A percentile compares a stretch with the other conserved stretches of the same genome.
These are phyloP conservation scores for Brenthis daphne DNA, from an alignment of 2,888 invertebrate genomes.

Conservation along the genomic window DNA sequence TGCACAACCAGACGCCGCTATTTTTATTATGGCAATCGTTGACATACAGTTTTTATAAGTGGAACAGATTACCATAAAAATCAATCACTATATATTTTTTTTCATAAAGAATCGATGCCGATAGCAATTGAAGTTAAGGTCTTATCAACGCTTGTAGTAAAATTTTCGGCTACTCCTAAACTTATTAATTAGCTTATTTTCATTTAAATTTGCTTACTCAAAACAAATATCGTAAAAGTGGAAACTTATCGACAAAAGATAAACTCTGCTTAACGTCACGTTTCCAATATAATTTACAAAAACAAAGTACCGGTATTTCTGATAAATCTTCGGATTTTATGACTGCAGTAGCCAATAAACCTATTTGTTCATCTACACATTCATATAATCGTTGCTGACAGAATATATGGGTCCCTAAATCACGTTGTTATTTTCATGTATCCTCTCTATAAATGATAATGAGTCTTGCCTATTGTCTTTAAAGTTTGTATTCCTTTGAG, in stretches of 20 bases:
- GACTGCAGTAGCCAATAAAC: slow-evolving; percentile 73
- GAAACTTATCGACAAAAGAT: not conserved
- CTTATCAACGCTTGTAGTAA: slow-evolving; percentile 25
- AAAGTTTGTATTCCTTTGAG: slow-evolving; percentile 39
- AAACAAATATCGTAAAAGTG: too few species aligned
- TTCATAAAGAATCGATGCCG: slow-evolving; percentile 18
- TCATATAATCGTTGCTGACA: slow-evolving; percentile 72
- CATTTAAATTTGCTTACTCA: not conserved
- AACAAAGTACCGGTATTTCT: slow-evolving; percentile 44
- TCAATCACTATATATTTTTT: slow-evolving; percentile 24
- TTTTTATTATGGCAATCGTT: slow-evolving; percentile 51
- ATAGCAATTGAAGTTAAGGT: slow-evolving; percentile 25
- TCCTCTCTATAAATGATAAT: slow-evolving; percentile 36
- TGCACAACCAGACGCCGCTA: slow-evolving; percentile 68
- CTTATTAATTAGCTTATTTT: not conserved
- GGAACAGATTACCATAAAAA: slow-evolving; percentile 29
- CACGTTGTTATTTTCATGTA: slow-evolving; percentile 66
- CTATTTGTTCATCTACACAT: slow-evolving; percentile 73
- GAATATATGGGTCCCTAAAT: slow-evolving; percentile 69
- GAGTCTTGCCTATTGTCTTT: slow-evolving; percentile 36
- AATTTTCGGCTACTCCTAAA: not conserved
- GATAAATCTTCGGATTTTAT: slow-evolving; percentile 72
- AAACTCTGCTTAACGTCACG: not conserved
- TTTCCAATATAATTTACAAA: slow-evolving; percentile 1
- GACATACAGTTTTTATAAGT: slow-evolving; percentile 23